These are phyloP conservation scores for Limanda limanda DNA, from an alignment of 2,113 vertebrate genomes.

Conservation along the genomic window DNA sequence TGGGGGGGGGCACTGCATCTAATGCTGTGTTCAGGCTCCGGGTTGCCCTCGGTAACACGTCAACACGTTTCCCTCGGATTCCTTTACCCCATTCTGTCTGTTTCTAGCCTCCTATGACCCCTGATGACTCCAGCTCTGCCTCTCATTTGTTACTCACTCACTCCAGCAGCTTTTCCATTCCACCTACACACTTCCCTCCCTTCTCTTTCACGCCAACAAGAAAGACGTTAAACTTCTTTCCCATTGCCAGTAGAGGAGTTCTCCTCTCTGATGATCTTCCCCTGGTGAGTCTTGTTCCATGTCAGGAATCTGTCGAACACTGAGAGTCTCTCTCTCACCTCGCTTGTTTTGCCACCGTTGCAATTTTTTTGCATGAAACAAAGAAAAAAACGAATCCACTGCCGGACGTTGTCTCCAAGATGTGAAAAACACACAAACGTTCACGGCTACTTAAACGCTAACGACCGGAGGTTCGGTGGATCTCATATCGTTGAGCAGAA, in stretches of 20 bases:
- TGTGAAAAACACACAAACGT: too few relatives aligned
- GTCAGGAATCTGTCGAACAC: too few relatives aligned
- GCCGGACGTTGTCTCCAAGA: too few relatives aligned
- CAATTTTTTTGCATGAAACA: too few relatives aligned
- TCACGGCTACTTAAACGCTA: too few relatives aligned
- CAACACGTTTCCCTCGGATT: neutral
- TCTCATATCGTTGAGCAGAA: too few relatives aligned
- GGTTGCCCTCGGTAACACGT: constrained; percentile 14
- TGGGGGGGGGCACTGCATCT: constrained; percentile 48
- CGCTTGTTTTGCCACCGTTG: neutral
- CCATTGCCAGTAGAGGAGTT: neutral
- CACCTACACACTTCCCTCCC: neutral
- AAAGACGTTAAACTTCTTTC: neutral
- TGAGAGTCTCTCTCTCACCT: neutral
- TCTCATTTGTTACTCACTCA: constrained; percentile 10
- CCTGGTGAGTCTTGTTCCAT: neutral
- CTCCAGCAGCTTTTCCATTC: neutral
- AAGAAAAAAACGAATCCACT: too few relatives aligned
- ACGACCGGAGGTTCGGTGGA: neutral
- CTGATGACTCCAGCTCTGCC: constrained; percentile 2
- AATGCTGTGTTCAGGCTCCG: neutral
- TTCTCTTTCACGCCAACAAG: neutral
- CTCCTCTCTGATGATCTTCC: neutral
- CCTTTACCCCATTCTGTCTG: constrained; percentile 17
- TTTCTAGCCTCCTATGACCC: neutral